phyloP scores from a whole-genome alignment of 92 coral and sea anemone species.

The Porites lobata region DNA sequence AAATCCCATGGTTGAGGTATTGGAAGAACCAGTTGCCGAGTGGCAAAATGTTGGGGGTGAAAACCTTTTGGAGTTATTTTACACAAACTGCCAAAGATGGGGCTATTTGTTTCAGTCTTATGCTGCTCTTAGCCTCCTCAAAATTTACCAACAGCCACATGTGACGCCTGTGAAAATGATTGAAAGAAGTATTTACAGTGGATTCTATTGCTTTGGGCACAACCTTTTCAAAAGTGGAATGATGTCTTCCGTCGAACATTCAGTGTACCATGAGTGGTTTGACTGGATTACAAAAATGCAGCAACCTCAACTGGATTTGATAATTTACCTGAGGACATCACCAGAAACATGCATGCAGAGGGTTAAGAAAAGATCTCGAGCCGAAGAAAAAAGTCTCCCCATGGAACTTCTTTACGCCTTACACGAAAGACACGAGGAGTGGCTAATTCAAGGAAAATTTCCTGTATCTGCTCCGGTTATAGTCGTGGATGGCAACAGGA shows the following conservation, averaged over 20 bases:
- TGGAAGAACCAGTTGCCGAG: slow-evolving; percentile 92
- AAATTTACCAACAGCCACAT: slow-evolving; percentile 91
- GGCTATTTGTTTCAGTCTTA: slow-evolving; percentile 93
- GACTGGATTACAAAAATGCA: slow-evolving; percentile 85
- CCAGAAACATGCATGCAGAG: slow-evolving; percentile 97
- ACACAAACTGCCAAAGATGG: slow-evolving; percentile 91
- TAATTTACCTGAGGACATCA: slow-evolving; percentile 91
- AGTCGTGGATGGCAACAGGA: slow-evolving; percentile 94
- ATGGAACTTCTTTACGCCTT: slow-evolving; percentile 90
- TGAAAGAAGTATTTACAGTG: slow-evolving; percentile 98
- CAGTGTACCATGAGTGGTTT: slow-evolving; percentile 94
- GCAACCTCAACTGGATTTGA: slow-evolving; percentile 90
- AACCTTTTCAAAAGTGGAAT: slow-evolving; percentile 93
- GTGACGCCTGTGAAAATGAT: slow-evolving; percentile 92
- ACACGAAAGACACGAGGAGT: slow-evolving; percentile 92
- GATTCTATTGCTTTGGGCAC: slow-evolving; percentile 95
- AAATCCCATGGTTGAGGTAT: slow-evolving; percentile 88
- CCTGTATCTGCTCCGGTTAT: slow-evolving; percentile 93
- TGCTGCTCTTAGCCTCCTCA: slow-evolving; percentile 91
- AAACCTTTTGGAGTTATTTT: slow-evolving; percentile 90
- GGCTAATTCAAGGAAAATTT: slow-evolving; percentile 85
- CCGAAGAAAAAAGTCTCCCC: slow-evolving; percentile 88
- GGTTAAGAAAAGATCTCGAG: slow-evolving; percentile 81
- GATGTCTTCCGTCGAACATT: slow-evolving; percentile 85
- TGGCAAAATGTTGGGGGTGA: slow-evolving; percentile 95